phyloP scores from a whole-genome alignment of 2,113 vertebrate species.

The Indicator maculatus region DNA sequence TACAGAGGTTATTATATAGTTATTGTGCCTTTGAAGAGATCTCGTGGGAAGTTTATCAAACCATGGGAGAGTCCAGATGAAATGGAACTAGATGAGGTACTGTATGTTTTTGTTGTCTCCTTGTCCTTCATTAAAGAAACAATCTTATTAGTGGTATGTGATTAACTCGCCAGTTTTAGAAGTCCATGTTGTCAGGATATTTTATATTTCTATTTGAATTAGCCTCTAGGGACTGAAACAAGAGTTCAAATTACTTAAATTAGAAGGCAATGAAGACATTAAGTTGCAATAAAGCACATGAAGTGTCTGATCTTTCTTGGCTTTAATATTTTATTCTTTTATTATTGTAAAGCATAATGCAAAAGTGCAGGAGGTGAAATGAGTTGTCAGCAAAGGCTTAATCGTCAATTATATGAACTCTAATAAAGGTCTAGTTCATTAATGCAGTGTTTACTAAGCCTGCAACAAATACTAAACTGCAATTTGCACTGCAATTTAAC shows the following conservation, averaged over 20 bases:
- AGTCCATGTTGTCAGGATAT: background rate
- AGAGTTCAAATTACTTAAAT: constrained; percentile 59
- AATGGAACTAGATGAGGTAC: constrained; percentile 98
- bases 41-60: constrained; percentile 95
- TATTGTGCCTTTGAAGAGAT: constrained; percentile 97
- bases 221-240: background rate
- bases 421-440: constrained; percentile 65
- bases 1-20: constrained; percentile 96
- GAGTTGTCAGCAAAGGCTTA: constrained; percentile 67
- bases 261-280: constrained; percentile 46
- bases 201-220: background rate
- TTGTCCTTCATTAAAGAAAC: background rate
- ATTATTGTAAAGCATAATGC: constrained; percentile 38
- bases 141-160: background rate
- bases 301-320: constrained; percentile 55
- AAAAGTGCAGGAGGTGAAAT: constrained; percentile 62
- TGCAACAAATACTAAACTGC: constrained; percentile 50
- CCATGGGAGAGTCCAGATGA: constrained; percentile 96
- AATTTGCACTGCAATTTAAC: constrained; percentile 44
- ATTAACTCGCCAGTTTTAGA: background rate
- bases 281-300: constrained; percentile 35
- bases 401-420: constrained; percentile 54
- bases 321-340: constrained; percentile 70
- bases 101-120: background rate
- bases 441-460: constrained; percentile 14